Evolutionary conservation across 2,888 invertebrate species (phyloP).

Genomic region (Orchestes rusci): DNA sequence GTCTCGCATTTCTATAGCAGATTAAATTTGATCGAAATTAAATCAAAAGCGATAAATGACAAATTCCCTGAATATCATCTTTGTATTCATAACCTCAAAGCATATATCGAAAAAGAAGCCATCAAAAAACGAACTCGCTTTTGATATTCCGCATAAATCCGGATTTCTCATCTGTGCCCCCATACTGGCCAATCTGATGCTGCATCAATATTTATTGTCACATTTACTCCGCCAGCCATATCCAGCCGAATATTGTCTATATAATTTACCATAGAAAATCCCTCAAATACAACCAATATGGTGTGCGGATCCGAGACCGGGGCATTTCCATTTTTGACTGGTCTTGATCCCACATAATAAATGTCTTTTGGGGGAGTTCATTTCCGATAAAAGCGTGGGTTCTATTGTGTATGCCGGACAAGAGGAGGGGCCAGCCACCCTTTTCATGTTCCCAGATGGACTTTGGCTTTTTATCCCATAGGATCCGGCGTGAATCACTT

Average conservation of each 20-base stretch:
- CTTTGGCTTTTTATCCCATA: too few relatives aligned
- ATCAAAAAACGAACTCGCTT: neutral
- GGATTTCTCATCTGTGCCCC: conserved; percentile 9
- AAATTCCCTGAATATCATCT: too few relatives aligned
- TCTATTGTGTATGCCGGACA: too few relatives aligned
- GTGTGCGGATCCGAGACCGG: conserved; percentile 31
- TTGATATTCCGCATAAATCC: conserved; percentile 11
- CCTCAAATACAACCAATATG: conserved; percentile 38
- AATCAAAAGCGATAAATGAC: too few relatives aligned
- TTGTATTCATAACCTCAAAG: too few relatives aligned
- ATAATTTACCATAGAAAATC: conserved; percentile 40
- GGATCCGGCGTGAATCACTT: too few relatives aligned
- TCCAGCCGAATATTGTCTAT: conserved; percentile 33
- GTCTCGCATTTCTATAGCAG: too few relatives aligned
- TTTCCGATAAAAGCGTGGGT: too few relatives aligned
- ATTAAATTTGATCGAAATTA: too few relatives aligned
- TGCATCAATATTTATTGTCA: conserved; percentile 32
- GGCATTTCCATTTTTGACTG: conserved; percentile 44
- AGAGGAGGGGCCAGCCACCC: too few relatives aligned
- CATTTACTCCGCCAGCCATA: conserved; percentile 28
- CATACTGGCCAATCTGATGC: conserved; percentile 22
- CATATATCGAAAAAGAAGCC: too few relatives aligned
- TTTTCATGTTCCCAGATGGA: too few relatives aligned
- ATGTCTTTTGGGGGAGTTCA: conserved; percentile 39
- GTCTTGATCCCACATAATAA: conserved; percentile 42